Percentiles rank a stretch among this genome's conserved stretches.
Conservation (phyloP, 2,113 vertebrate genomes). For the Saccopteryx bilineata region DNA sequence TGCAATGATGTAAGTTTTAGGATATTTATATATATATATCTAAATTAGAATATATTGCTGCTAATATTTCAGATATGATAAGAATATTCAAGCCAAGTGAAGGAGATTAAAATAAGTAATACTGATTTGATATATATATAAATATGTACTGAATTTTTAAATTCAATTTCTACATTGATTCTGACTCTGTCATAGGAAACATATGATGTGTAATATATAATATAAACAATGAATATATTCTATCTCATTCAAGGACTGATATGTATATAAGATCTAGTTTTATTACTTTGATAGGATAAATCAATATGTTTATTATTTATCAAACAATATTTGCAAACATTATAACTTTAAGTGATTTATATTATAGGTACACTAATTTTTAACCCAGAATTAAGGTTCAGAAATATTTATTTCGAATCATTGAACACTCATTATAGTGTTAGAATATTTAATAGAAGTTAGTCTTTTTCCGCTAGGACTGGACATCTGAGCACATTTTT, state of each 20-base stretch:
- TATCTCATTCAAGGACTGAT: slow-evolving; percentile 79
- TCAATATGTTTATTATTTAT: slow-evolving; percentile 81
- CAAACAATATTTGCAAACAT: slow-evolving; percentile 82
- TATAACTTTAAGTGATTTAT: slow-evolving; percentile 79
- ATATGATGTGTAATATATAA: slow-evolving; percentile 61
- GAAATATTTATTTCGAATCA: slow-evolving; percentile 82
- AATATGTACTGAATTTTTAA: slow-evolving; percentile 66
- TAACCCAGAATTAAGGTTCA: slow-evolving; percentile 77
- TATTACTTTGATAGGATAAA: slow-evolving; percentile 82
- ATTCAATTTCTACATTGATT: slow-evolving; percentile 65
- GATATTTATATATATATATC: slow-evolving; percentile 77
- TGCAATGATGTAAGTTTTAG: slow-evolving; percentile 71
- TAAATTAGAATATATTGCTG: slow-evolving; percentile 68
- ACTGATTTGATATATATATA: slow-evolving; percentile 67
- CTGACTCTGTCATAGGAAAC: slow-evolving; percentile 75
- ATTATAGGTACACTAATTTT: slow-evolving; percentile 78
- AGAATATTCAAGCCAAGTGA: slow-evolving; percentile 68
- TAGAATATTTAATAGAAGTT: slow-evolving; percentile 70
- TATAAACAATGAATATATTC: slow-evolving; percentile 72
- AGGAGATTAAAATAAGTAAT: slow-evolving; percentile 62
- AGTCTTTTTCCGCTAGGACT: slow-evolving; percentile 50
- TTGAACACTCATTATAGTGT: slow-evolving; percentile 68
- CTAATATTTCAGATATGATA: slow-evolving; percentile 74
- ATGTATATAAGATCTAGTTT: slow-evolving; percentile 79
- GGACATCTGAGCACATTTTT: slow-evolving; percentile 68